Conservation (phyloP, 2,113 vertebrate genomes). For the Phoxinus phoxinus region DNA sequence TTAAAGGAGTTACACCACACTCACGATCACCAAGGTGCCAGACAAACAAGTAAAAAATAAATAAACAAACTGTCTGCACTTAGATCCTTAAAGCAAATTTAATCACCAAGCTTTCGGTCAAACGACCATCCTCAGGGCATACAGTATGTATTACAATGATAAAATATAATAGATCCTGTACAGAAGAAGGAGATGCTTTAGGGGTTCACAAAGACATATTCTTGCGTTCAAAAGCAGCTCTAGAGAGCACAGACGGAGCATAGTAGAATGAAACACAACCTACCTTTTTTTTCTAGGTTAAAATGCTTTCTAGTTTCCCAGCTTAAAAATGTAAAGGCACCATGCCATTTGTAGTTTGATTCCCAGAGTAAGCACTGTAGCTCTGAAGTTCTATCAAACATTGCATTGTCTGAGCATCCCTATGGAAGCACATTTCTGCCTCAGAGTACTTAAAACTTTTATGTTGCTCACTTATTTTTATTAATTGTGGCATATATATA, state of each 20-base stretch:
- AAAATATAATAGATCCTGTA: not conserved
- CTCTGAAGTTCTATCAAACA: not conserved
- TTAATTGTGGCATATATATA: too few species aligned
- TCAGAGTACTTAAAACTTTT: not conserved
- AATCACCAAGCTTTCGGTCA: too few species aligned
- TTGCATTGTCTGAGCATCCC: not conserved
- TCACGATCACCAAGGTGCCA: too few species aligned
- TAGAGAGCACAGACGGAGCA: not conserved
- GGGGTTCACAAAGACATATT: not conserved
- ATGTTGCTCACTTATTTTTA: not conserved
- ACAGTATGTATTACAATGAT: not conserved
- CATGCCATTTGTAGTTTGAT: not conserved
- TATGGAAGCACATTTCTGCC: not conserved
- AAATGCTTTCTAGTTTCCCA: not conserved
- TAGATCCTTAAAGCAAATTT: too few species aligned
- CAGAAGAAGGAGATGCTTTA: not conserved
- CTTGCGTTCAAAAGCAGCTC: not conserved
- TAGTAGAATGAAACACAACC: not conserved
- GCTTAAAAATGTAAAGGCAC: not conserved
- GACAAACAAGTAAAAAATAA: too few species aligned
- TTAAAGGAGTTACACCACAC: too few species aligned
- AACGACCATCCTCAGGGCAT: too few species aligned
- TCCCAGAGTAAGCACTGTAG: not conserved
- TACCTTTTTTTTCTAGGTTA: not conserved
- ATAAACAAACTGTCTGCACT: too few species aligned